Evolutionary conservation across 2,888 invertebrate species (phyloP).

Genomic region (Sisyra nigra): DNA sequence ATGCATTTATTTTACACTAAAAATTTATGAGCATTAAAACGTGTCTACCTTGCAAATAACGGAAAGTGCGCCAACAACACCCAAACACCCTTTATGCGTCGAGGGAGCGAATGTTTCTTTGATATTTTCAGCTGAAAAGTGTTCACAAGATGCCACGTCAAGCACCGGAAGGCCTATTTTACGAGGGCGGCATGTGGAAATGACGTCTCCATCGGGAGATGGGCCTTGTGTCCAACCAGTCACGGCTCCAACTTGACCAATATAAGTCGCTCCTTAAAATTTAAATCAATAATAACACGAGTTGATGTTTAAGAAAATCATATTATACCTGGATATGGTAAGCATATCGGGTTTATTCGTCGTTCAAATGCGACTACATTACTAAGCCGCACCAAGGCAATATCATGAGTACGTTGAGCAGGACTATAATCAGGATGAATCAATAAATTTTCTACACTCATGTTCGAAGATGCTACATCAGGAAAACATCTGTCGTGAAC

Average conservation of each 20-base stretch:
- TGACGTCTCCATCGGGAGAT: constrained; percentile 13
- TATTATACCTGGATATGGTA: constrained; percentile 32
- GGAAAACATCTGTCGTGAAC: constrained; percentile 34
- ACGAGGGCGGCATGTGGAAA: constrained; percentile 30
- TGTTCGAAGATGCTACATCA: constrained; percentile 30
- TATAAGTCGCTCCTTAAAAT: constrained; percentile 25
- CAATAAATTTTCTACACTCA: constrained; percentile 32
- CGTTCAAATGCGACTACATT: constrained; percentile 30
- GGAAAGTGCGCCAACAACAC: constrained; percentile 30
- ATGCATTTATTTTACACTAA: neutral
- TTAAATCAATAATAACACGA: neutral
- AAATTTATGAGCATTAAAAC: neutral
- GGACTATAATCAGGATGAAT: constrained; percentile 36
- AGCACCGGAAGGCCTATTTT: constrained; percentile 36
- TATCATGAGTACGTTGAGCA: constrained; percentile 34
- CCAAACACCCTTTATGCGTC: constrained; percentile 30
- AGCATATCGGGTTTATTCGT: constrained; percentile 37
- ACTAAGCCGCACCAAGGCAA: constrained; percentile 37
- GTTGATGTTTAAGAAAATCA: too few species aligned
- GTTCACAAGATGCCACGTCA: constrained; percentile 27
- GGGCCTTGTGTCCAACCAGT: constrained; percentile 27
- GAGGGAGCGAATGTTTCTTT: neutral
- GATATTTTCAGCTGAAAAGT: constrained; percentile 20
- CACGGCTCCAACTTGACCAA: constrained; percentile 33
- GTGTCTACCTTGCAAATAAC: constrained; percentile 34